Conservation (phyloP, 2,888 invertebrate genomes). For the Sussaba pulchella region DNA sequence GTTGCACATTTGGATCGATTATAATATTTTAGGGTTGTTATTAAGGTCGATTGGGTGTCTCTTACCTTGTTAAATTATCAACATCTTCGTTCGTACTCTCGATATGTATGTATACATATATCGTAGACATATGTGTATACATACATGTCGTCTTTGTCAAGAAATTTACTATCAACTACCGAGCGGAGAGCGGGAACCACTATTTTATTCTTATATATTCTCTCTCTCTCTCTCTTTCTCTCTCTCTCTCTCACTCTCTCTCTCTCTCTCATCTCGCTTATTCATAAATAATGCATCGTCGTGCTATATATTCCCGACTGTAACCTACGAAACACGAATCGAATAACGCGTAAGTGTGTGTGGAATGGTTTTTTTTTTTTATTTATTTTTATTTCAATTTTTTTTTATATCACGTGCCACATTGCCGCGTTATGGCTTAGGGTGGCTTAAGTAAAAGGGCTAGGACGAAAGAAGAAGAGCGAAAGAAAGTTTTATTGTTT, state of each 20-base stretch:
- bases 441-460: constrained; percentile 78
- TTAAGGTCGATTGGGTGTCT: constrained; percentile 62
- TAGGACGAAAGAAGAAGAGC: constrained; percentile 49
- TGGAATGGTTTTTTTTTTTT: constrained; percentile 68
- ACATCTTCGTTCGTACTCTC: constrained; percentile 12
- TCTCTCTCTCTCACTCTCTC: constrained; percentile 31
- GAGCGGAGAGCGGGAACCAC: constrained; percentile 33
- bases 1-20: constrained; percentile 48
- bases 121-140: too few species aligned
- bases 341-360: constrained; percentile 75
- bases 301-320: constrained; percentile 60
- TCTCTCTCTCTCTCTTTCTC: constrained; percentile 34
- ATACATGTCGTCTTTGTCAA: constrained; percentile 27
- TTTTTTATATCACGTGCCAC: constrained; percentile 83
- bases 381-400: constrained; percentile 33
- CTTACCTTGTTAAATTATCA: constrained; percentile 33
- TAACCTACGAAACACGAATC: constrained; percentile 78
- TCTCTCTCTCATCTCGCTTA: constrained; percentile 56
- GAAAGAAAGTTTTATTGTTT: constrained; percentile 37
- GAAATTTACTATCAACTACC: constrained; percentile 26
- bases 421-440: constrained; percentile 79
- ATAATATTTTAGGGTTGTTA: constrained; percentile 60
- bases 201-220: constrained; percentile 53
- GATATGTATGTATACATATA: constrained; percentile 31
- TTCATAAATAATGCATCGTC: constrained; percentile 58